phyloP scores from a whole-genome alignment of 2,888 invertebrate genomes.

The Melikaiella ostensackeni region DNA sequence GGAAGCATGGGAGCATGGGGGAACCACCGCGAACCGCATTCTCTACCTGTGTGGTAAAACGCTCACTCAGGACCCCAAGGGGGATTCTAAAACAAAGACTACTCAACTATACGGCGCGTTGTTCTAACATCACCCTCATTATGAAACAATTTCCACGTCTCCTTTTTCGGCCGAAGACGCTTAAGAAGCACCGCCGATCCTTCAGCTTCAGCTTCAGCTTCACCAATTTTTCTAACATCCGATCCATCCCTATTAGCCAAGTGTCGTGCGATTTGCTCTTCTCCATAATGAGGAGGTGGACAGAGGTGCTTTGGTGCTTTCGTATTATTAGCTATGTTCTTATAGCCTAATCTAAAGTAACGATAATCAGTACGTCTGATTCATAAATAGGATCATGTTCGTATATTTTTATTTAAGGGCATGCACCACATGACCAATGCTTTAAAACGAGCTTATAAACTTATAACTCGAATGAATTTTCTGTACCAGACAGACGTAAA shows the following conservation, averaged over 20 bases:
- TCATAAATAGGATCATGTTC: conserved; percentile 1
- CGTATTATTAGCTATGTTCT: conserved; percentile 3
- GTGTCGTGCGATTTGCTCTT: conserved; percentile 61
- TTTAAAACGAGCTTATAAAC: no score
- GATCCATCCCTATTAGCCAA: conserved; percentile 57
- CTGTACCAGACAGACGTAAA: no score
- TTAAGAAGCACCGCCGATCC: conserved; percentile 54
- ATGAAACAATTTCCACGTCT: conserved; percentile 69
- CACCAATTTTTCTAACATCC: conserved; percentile 51
- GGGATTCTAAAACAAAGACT: conserved; percentile 71
- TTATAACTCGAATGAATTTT: no score
- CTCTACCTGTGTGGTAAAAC: conserved; percentile 71
- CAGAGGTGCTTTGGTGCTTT: conserved; percentile 23
- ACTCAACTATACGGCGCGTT: conserved; percentile 62
- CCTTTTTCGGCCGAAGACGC: conserved; percentile 46
- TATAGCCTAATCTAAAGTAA: background rate
- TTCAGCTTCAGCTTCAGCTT: conserved; percentile 13
- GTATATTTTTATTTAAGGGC: background rate
- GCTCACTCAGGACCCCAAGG: conserved; percentile 65
- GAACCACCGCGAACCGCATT: conserved; percentile 68
- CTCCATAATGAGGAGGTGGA: conserved; percentile 55
- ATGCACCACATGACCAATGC: no score
- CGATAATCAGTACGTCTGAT: conserved; percentile 4
- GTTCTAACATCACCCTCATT: conserved; percentile 69
- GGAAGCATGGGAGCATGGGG: conserved; percentile 54